Evolutionary conservation across 2,797 vertebrate genomes (phyloP), one percentile per base, ranked within the genome.

Genomic region (Enteromius anoplus): DNA sequence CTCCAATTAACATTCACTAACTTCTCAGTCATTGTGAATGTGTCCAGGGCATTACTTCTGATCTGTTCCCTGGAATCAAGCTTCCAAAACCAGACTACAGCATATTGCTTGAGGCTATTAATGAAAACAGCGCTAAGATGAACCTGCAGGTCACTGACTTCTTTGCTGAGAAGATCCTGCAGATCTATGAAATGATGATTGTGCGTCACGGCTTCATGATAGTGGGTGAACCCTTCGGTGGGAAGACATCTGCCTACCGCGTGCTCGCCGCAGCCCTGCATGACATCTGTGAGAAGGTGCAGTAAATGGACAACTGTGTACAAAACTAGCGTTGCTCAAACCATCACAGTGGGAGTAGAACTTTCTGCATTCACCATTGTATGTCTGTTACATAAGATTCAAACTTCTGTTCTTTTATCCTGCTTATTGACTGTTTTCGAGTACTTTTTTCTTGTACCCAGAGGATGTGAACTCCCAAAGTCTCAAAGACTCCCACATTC

Each of bases 121-220:
- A 89, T 86, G 93, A 92, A 86, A 97, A 95, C 89, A 96, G 96
- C 70, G 79, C 86, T 0, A 89, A 86, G 77, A 95, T 97, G 97
- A 97, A 98, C 92, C 92, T 97, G 81, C 96, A 98, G 88, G 93
- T 97, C 91, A 96, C 96, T 0, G 84, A 90, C 0, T 93, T 94
- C 87, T 98, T 97, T 87, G 86, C 93, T 0, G 95, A 96, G 93
- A 98, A 98, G 92, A 97, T 98, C 89, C 92, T 97, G 78, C 97
- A 98, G 90, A 95, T 98, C 86, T 97, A 91, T 65, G 96, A 97
- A 91, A 98, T 98, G 96, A 98, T 98, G 96, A 95, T 96, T 40
- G 97, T 98, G 40, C 95, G 96, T 19, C 97, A 98, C 2, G 96
- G 97, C 76, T 97, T 98, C 89, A 98, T 97, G 97, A 90, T 98